These are phyloP conservation scores for Xenopus borealis DNA, from an alignment of 2,113 vertebrate genomes.

Conservation along the genomic window DNA sequence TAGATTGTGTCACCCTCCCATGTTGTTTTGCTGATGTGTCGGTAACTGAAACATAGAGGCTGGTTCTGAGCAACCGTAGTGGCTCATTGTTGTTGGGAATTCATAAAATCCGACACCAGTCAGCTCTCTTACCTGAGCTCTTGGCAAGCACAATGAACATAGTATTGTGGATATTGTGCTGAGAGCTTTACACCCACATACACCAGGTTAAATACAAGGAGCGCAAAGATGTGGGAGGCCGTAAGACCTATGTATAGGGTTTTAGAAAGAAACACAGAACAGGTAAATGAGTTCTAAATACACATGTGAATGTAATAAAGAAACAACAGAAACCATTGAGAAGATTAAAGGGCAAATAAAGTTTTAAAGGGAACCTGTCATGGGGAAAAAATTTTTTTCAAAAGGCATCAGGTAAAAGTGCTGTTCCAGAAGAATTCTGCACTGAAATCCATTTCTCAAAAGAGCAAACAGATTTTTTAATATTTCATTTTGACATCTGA, in stretches of 20 bases:
- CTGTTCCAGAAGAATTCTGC: too few species aligned
- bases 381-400: too few species aligned
- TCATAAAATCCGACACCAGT: slow-evolving; percentile 4
- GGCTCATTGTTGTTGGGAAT: background rate
- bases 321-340: too few species aligned
- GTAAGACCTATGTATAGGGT: background rate
- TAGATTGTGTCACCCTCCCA: slow-evolving; percentile 42
- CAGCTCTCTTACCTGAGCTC: slow-evolving; percentile 6
- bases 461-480: too few species aligned
- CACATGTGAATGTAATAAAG: too few species aligned
- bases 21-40: slow-evolving; percentile 19
- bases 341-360: too few species aligned
- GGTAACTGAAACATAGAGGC: slow-evolving; percentile 17
- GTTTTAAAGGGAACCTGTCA: too few species aligned
- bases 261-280: background rate
- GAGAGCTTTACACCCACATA: slow-evolving; percentile 19
- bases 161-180: background rate
- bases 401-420: too few species aligned
- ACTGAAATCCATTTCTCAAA: too few species aligned
- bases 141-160: background rate
- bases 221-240: background rate
- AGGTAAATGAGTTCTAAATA: background rate
- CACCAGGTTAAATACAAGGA: background rate
- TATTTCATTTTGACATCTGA: too few species aligned
- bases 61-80: slow-evolving; percentile 26